These are phyloP conservation scores for Tenebrosternarchus preto DNA, from an alignment of 2,113 vertebrate species.

Conservation along the genomic window DNA sequence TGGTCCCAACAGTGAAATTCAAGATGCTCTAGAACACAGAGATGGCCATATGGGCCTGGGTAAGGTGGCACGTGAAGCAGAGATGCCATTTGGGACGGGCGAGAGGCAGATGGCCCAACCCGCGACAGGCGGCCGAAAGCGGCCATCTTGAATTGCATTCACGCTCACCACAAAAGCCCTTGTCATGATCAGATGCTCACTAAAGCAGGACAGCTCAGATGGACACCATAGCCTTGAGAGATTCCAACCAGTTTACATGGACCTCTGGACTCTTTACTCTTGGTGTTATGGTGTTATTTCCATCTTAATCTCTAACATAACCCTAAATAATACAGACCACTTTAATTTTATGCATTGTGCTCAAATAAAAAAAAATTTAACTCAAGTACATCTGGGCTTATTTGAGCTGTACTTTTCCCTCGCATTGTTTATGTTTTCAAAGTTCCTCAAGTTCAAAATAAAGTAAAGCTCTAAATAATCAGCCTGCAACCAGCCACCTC, in stretches of 20 bases:
- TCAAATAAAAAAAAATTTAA: no score
- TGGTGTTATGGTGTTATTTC: neutral
- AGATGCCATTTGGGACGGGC: slow-evolving; percentile 58
- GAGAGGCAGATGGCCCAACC: slow-evolving; percentile 53
- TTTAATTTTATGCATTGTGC: neutral
- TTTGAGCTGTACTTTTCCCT: neutral
- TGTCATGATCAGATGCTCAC: slow-evolving; percentile 43
- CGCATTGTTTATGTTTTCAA: neutral
- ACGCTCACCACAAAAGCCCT: slow-evolving; percentile 46
- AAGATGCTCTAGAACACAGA: slow-evolving; percentile 50
- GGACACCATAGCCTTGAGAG: neutral
- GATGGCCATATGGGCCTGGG: slow-evolving; percentile 62
- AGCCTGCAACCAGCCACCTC: slow-evolving; percentile 31
- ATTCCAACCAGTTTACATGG: neutral
- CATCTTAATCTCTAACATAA: neutral
- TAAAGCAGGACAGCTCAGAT: slow-evolving; percentile 29
- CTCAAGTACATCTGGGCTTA: no score
- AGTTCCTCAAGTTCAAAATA: no score
- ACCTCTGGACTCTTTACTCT: neutral
- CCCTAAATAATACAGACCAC: neutral
- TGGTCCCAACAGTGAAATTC: slow-evolving; percentile 22
- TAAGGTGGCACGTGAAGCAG: slow-evolving; percentile 60
- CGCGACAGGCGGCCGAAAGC: slow-evolving; percentile 39
- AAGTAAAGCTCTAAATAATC: no score
- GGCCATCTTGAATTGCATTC: slow-evolving; percentile 52